Conservation (phyloP, 2,797 vertebrate species). For the Bovichtus diacanthus region DNA sequence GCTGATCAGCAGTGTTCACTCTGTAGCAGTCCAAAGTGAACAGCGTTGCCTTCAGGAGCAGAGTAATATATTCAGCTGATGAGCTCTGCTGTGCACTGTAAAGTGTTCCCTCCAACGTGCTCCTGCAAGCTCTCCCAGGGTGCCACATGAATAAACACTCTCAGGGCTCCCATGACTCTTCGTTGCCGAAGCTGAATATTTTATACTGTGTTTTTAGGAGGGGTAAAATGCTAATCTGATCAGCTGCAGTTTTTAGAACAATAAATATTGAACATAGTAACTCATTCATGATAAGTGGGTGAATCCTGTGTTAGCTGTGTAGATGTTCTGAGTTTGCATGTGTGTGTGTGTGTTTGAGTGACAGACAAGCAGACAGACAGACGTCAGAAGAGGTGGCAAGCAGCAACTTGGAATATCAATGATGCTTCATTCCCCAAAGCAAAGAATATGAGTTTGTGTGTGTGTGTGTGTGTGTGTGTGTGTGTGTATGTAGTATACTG, state of each 20-base stretch:
- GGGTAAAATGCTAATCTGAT: constrained; percentile 64
- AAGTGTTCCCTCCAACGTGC: constrained; percentile 64
- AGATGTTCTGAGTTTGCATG: constrained; percentile 1
- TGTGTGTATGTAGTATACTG: background rate
- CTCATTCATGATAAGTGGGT: constrained; percentile 25
- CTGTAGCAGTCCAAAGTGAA: constrained; percentile 72
- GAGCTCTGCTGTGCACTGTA: constrained; percentile 71
- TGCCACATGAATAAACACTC: constrained; percentile 76
- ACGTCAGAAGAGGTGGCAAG: constrained; percentile 69
- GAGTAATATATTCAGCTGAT: constrained; percentile 80
- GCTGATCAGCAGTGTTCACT: constrained; percentile 77
- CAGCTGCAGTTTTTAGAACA: constrained; percentile 56
- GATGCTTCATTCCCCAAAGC: constrained; percentile 68
- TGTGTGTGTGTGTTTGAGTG: background rate
- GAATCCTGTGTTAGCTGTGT: constrained; percentile 27
- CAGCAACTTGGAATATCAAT: constrained; percentile 83
- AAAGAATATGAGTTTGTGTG: constrained; percentile 37
- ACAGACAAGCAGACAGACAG: background rate
- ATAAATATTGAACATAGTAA: constrained; percentile 63
- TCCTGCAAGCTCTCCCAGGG: constrained; percentile 63
- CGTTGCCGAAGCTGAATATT: constrained; percentile 67
- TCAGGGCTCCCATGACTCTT: constrained; percentile 67
- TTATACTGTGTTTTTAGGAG: constrained; percentile 49
- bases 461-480: background rate
- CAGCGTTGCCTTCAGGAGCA: constrained; percentile 73